Conservation (phyloP, 2,113 vertebrate species). For the Amia ocellicauda region DNA sequence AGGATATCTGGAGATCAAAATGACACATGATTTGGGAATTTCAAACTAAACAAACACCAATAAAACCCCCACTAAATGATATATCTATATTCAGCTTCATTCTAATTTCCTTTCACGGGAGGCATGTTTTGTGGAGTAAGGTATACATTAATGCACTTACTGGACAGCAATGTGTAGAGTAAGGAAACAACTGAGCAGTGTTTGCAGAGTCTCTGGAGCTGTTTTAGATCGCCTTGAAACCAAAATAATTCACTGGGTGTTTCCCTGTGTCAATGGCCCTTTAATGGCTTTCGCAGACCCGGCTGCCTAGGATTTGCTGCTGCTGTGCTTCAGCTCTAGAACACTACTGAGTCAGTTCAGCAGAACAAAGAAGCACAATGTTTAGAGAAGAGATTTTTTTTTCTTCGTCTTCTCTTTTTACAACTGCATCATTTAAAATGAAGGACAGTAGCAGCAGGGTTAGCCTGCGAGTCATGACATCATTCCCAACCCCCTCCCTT, state of each 20-base stretch:
- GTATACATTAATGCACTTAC: too few species aligned
- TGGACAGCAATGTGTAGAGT: too few species aligned
- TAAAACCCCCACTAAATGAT: too few species aligned
- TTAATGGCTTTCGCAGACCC: background rate
- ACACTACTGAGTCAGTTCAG: slow-evolving; percentile 12
- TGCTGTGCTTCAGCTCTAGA: slow-evolving; percentile 13
- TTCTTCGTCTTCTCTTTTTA: slow-evolving; percentile 26
- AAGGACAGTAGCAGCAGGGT: slow-evolving; percentile 51
- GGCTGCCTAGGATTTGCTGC: background rate
- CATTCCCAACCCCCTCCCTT: slow-evolving; percentile 30
- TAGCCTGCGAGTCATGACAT: slow-evolving; percentile 49
- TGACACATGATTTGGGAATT: too few species aligned
- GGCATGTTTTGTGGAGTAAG: too few species aligned
- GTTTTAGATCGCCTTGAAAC: background rate
- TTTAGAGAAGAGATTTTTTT: slow-evolving; percentile 31
- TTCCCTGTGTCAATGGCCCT: background rate
- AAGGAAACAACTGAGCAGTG: background rate
- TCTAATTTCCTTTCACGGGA: too few species aligned
- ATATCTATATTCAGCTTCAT: too few species aligned
- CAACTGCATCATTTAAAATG: slow-evolving; percentile 54
- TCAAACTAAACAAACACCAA: too few species aligned
- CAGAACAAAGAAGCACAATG: slow-evolving; percentile 39
- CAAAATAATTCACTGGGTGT: background rate
- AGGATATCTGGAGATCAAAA: too few species aligned
- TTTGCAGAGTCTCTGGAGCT: background rate